phyloP scores from a whole-genome alignment of 2,888 invertebrate species.

The Cheilosia impressa region DNA sequence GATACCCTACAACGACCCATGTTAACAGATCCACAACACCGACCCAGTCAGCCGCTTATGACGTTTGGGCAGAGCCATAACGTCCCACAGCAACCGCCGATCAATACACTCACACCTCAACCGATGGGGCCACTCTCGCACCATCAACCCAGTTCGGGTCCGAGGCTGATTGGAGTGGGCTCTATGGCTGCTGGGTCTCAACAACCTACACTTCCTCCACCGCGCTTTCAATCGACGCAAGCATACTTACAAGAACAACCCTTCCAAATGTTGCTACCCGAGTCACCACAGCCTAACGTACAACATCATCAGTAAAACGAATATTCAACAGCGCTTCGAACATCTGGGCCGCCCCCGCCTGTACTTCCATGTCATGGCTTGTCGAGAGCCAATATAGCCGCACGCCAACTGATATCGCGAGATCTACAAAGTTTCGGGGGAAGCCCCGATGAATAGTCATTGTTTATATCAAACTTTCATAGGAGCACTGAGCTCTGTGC shows the following conservation, averaged over 20 bases:
- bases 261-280: not conserved
- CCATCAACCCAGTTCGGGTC: too few species aligned
- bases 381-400: constrained; percentile 8
- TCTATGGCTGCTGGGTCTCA: too few species aligned
- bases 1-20: too few species aligned
- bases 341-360: not conserved
- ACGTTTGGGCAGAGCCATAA: too few species aligned
- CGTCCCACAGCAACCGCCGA: too few species aligned
- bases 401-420: constrained; percentile 1
- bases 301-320: not conserved
- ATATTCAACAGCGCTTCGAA: not conserved
- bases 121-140: too few species aligned
- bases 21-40: too few species aligned
- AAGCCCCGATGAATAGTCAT: constrained; percentile 7
- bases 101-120: too few species aligned
- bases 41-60: too few species aligned
- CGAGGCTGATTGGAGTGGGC: too few species aligned
- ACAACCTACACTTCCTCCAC: too few species aligned
- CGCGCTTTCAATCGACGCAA: too few species aligned
- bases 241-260: not conserved
- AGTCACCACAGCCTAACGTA: not conserved
- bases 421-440: constrained; percentile 18
- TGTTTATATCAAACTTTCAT: constrained; percentile 11
- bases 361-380: not conserved
- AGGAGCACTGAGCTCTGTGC: constrained; percentile 16